Evolutionary conservation across 2,888 invertebrate species (phyloP).

Genomic region (Plemyria rubiginata): DNA sequence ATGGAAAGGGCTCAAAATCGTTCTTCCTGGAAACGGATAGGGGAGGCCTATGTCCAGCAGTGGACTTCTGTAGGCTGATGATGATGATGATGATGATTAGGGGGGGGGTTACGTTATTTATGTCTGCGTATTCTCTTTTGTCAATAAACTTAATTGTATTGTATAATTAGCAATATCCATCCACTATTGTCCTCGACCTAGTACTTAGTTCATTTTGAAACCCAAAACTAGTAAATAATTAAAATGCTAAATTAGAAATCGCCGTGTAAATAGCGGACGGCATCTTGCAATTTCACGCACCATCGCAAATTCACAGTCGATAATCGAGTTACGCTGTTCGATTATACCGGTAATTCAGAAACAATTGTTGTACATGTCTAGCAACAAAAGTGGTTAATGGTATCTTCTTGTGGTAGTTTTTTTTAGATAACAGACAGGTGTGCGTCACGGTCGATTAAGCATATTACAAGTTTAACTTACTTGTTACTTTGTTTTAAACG

Average conservation of each 20-base stretch:
- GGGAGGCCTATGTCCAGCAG: too few species aligned
- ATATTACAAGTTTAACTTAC: neutral
- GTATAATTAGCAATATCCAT: neutral
- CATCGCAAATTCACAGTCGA: slow-evolving; percentile 12
- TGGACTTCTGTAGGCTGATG: too few species aligned
- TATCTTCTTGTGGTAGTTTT: slow-evolving; percentile 4
- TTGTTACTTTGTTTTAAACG: too few species aligned
- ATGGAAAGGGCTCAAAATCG: too few species aligned
- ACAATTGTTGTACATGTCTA: slow-evolving; percentile 1
- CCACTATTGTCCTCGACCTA: too few species aligned
- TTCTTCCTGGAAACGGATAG: too few species aligned
- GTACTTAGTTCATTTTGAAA: neutral
- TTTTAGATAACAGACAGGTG: neutral
- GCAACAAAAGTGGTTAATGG: slow-evolving; percentile 1
- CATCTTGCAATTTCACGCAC: slow-evolving; percentile 24
- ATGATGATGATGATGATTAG: too few species aligned
- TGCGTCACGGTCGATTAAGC: neutral
- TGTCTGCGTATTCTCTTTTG: too few species aligned
- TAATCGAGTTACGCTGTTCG: neutral
- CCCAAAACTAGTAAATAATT: slow-evolving; percentile 3
- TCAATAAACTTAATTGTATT: too few species aligned
- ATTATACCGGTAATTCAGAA: slow-evolving; percentile 7
- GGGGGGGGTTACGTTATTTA: too few species aligned
- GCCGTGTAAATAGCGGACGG: slow-evolving; percentile 11
- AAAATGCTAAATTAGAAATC: slow-evolving; percentile 26